Percentiles rank a stretch among this genome's conserved stretches.
Evolutionary conservation across 1,140 invertebrate genomes (phyloP).

Genomic region (Drosophila arawakana): DNA sequence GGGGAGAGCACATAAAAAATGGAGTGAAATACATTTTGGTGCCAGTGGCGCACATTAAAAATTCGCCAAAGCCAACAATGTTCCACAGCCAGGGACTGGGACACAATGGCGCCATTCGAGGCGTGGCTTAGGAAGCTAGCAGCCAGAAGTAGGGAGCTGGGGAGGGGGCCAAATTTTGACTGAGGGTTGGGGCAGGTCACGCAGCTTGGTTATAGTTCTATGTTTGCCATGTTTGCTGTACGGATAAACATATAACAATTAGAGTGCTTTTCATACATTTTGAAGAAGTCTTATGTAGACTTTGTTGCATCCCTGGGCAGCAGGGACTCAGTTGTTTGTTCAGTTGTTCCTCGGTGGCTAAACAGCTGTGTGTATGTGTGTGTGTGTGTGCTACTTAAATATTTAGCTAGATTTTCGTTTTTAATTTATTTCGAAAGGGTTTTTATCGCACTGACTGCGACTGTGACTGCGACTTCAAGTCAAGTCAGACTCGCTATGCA

Average conservation of each 20-base stretch:
- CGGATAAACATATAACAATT: slow-evolving; percentile 78
- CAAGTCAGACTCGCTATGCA: slow-evolving; percentile 48
- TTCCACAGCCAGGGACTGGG: slow-evolving; percentile 23
- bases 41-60: slow-evolving; percentile 68
- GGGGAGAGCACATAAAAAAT: slow-evolving; percentile 64
- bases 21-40: slow-evolving; percentile 74
- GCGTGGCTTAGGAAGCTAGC: neutral
- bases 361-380: slow-evolving; percentile 18
- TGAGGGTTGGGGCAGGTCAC: slow-evolving; percentile 52
- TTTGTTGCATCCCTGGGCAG: slow-evolving; percentile 7
- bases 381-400: slow-evolving; percentile 58
- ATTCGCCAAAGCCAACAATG: slow-evolving; percentile 63
- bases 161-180: no score
- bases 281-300: slow-evolving; percentile 2
- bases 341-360: neutral
- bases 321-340: neutral
- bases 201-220: slow-evolving; percentile 38
- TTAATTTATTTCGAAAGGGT: slow-evolving; percentile 75
- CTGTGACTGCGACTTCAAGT: slow-evolving; percentile 3
- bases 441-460: slow-evolving; percentile 29
- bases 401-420: slow-evolving; percentile 70
- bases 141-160: neutral
- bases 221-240: slow-evolving; percentile 45
- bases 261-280: slow-evolving; percentile 46
- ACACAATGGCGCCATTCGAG: slow-evolving; percentile 38